These are phyloP conservation scores for Myanophis thanlyinensis DNA, from an alignment of 2,113 vertebrate species.

Conservation along the genomic window DNA sequence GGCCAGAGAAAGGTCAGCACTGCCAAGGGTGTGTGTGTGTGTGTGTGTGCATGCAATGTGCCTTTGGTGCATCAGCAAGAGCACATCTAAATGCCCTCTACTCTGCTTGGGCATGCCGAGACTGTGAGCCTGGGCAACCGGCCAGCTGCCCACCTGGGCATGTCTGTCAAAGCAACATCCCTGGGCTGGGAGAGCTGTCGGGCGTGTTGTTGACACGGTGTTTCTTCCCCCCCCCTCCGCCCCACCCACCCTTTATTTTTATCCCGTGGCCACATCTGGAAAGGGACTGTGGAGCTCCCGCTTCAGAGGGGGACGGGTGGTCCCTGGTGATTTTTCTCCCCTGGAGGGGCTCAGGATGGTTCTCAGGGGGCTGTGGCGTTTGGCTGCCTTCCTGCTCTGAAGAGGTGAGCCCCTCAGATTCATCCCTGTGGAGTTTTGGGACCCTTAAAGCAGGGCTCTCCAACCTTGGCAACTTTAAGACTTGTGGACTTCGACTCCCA, in stretches of 20 bases:
- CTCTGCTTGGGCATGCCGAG: background rate
- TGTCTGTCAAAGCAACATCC: background rate
- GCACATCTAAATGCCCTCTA: background rate
- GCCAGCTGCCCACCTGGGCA: conserved; percentile 14
- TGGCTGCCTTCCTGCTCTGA: background rate
- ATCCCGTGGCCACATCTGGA: background rate
- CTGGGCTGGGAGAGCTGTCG: no score
- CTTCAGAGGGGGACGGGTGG: no score
- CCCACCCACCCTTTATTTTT: background rate
- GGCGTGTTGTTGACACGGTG: background rate
- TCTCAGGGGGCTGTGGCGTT: background rate
- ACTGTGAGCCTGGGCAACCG: background rate
- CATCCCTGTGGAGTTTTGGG: no score
- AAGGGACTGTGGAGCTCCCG: background rate
- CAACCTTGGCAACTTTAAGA: background rate
- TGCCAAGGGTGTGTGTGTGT: background rate
- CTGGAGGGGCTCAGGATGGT: background rate
- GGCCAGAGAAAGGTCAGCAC: background rate
- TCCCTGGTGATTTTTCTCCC: background rate
- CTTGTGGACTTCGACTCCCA: no score
- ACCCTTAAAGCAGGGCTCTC: background rate
- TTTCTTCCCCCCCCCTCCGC: no score
- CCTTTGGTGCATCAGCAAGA: background rate
- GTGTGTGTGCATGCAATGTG: no score
- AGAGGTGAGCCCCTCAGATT: background rate